phyloP scores from a whole-genome alignment of 1,140 invertebrate genomes.

The Megathymus violae region DNA sequence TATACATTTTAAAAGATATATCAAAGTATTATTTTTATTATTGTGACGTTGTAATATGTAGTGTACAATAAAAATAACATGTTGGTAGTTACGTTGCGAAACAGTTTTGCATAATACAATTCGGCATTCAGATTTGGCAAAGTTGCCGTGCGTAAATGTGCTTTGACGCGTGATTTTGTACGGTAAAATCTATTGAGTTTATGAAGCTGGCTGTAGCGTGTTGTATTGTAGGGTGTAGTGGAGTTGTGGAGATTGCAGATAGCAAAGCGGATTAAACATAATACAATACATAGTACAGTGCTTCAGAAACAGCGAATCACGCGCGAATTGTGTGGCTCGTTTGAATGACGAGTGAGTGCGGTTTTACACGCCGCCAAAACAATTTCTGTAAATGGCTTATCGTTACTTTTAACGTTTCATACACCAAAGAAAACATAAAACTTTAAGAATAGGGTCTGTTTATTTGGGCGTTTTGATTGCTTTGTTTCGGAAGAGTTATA shows the following conservation, averaged over 20 bases:
- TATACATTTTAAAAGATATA: too few relatives aligned
- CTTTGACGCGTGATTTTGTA: not conserved
- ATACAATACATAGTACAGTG: conserved; percentile 1
- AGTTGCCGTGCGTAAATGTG: not conserved
- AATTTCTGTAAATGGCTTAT: conserved; percentile 13
- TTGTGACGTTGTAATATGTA: too few relatives aligned
- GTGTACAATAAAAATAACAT: not conserved
- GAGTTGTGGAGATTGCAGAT: not conserved
- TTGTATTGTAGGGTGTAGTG: not conserved
- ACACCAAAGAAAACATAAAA: too few relatives aligned
- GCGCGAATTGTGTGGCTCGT: not conserved
- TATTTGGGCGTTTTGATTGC: too few relatives aligned
- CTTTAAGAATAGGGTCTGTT: too few relatives aligned
- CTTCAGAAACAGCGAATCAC: not conserved
- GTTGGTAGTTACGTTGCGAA: not conserved
- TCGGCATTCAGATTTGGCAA: not conserved
- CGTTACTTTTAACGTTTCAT: too few relatives aligned
- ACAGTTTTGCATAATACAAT: not conserved
- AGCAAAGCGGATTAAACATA: conserved; percentile 3
- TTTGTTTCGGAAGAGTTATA: too few relatives aligned
- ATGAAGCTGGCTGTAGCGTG: conserved; percentile 1
- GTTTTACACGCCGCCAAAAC: not conserved
- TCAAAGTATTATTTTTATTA: too few relatives aligned
- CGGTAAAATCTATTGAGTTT: not conserved
- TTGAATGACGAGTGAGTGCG: not conserved